Evolutionary conservation across 2,888 invertebrate genomes (phyloP).

Genomic region (Dicyrtoma fusca): DNA sequence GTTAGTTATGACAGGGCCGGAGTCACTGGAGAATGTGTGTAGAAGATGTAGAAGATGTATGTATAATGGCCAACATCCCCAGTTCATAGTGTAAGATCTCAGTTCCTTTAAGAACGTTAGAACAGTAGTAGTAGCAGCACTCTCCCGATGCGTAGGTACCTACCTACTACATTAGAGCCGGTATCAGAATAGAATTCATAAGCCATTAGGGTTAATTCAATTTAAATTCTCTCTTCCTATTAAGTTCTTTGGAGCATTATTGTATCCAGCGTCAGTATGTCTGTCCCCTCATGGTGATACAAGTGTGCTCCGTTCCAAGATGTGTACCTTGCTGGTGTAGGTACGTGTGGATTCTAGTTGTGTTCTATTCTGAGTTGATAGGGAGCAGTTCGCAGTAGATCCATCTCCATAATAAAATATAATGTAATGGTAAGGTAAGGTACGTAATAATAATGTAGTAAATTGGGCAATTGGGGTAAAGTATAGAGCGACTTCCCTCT

Average conservation of each 20-base stretch:
- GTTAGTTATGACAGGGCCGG: no score
- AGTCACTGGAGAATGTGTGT: no score
- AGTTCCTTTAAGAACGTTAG: neutral
- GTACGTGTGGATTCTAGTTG: neutral
- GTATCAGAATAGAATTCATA: constrained; percentile 13
- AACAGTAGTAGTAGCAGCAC: neutral
- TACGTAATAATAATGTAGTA: constrained; percentile 28
- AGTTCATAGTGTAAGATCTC: no score
- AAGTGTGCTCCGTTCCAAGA: neutral
- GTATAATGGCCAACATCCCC: no score
- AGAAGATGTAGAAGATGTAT: no score
- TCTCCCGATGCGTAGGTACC: neutral
- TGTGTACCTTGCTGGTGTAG: neutral
- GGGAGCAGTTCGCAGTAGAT: no score
- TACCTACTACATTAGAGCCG: neutral
- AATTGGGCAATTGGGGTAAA: constrained; percentile 36
- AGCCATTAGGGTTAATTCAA: constrained; percentile 33
- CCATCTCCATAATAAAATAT: no score
- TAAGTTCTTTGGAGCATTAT: constrained; percentile 29
- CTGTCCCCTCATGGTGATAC: neutral
- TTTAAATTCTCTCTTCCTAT: constrained; percentile 30
- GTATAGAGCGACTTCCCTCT: neutral
- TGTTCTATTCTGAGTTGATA: neutral
- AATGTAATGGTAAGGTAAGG: constrained; percentile 23
- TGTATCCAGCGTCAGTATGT: neutral